phyloP scores from a whole-genome alignment of 1,140 invertebrate species.

The Drosophila ohnishii region DNA sequence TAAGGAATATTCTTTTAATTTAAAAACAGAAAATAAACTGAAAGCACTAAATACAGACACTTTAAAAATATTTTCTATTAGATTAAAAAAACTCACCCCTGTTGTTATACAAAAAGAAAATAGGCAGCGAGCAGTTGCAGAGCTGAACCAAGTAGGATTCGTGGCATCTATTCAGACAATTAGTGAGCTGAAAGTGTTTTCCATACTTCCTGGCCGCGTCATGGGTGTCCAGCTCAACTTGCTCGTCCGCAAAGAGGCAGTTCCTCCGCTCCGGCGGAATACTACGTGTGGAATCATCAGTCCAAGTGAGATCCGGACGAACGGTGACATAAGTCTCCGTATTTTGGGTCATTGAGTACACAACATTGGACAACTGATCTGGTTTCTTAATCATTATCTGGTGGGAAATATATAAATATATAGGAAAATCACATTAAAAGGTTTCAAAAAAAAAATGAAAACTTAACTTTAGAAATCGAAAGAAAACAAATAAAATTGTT shows the following conservation, averaged over 20 bases:
- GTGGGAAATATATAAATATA: background rate
- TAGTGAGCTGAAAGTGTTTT: slow-evolving; percentile 45
- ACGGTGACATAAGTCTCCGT: slow-evolving; percentile 70
- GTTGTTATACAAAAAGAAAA: slow-evolving; percentile 62
- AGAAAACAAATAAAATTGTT: too few relatives aligned
- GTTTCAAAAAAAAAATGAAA: too few relatives aligned
- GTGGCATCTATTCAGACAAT: slow-evolving; percentile 68
- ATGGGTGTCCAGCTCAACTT: slow-evolving; percentile 47
- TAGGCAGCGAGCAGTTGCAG: slow-evolving; percentile 71
- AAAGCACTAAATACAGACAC: too few relatives aligned
- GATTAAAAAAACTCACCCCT: slow-evolving; percentile 27
- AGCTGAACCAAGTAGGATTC: slow-evolving; percentile 66
- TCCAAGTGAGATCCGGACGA: slow-evolving; percentile 64
- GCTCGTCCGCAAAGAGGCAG: slow-evolving; percentile 63
- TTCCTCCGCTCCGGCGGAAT: slow-evolving; percentile 54
- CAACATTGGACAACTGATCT: slow-evolving; percentile 54
- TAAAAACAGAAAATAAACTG: too few relatives aligned
- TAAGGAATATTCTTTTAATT: too few relatives aligned
- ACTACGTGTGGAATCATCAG: slow-evolving; percentile 51
- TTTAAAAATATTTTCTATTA: too few relatives aligned
- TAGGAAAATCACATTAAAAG: too few relatives aligned
- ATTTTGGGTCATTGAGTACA: slow-evolving; percentile 66
- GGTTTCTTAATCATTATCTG: slow-evolving; percentile 75
- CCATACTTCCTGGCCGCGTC: slow-evolving; percentile 37
- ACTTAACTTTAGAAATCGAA: too few relatives aligned